A percentile compares a stretch with the other conserved stretches of the same genome.
phyloP scores from a whole-genome alignment of 2,797 vertebrate genomes.

The Cyprinodon diabolis region DNA sequence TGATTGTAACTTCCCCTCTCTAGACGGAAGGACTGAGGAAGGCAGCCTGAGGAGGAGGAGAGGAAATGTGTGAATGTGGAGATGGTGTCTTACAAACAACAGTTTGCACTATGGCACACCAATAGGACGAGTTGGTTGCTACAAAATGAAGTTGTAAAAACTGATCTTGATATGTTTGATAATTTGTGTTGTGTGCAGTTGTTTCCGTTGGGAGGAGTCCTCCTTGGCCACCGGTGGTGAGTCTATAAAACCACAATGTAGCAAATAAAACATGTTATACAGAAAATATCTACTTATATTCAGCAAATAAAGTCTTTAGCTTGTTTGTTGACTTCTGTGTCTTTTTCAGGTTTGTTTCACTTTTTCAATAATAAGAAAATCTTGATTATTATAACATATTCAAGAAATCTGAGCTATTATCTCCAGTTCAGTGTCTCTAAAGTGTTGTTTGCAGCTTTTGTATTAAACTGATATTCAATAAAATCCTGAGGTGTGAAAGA shows the following conservation, averaged over 20 bases:
- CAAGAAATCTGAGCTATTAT: neutral
- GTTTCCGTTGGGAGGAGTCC: conserved; percentile 92
- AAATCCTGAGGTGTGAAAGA: no score
- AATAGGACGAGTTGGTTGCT: conserved; percentile 90
- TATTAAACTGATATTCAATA: no score
- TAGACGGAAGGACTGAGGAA: conserved; percentile 85
- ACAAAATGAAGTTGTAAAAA: conserved; percentile 90
- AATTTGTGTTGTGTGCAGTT: conserved; percentile 92
- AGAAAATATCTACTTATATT: conserved; percentile 71
- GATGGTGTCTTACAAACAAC: conserved; percentile 86
- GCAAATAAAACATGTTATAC: conserved; percentile 82
- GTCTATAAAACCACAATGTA: conserved; percentile 83
- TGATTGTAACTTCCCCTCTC: conserved; percentile 82
- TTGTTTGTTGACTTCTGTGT: conserved; percentile 77
- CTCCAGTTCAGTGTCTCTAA: neutral
- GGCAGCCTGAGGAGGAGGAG: conserved; percentile 78
- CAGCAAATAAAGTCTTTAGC: conserved; percentile 86
- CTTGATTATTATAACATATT: neutral
- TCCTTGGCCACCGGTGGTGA: conserved; percentile 90
- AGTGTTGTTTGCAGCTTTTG: no score
- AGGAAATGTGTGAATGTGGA: conserved; percentile 70
- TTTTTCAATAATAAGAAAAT: neutral
- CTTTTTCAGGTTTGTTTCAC: conserved; percentile 30
- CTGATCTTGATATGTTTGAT: conserved; percentile 91
- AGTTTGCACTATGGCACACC: conserved; percentile 94